Base-by-base conservation (phyloP, 2,797 vertebrate genomes). In the Eremophila alpestris region DNA sequence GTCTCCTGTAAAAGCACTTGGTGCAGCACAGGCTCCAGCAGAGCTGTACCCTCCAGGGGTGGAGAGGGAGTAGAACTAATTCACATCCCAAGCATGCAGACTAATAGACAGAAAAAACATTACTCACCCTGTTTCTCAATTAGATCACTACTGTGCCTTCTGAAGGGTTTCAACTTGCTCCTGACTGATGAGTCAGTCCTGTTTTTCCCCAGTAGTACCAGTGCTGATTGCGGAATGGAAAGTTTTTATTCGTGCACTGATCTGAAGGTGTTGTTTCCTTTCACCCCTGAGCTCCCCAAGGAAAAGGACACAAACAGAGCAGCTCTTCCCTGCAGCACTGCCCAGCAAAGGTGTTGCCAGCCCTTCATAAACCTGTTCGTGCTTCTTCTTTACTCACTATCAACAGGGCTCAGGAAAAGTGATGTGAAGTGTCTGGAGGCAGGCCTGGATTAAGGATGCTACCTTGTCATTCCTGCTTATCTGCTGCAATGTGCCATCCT, bases 361-460 rank as follows among this genome's bases (percentile, higher is more conserved):
- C 45, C 51, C 29, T 71, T 64, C 3, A 1, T n/a, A 19, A 17
- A 26, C 46, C 13, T 21, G 10, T 36, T 45, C 13, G 2, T 0
- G 0, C 49, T 46, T 29, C 32, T 27, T 65, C 67, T 82, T 83
- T 46, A 30, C 38, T 11, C 1, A 0, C 22, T 30, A 52, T 29
- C 68, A 14, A 13, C 11, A 21, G 48, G 15, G 7, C 3, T 59
- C 34, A 41, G 75, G 45, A 85, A 56, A 11, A 58, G 26, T 14
- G 15, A 32, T 63, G n/a, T 34, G 19, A 43, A 69, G 13, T 32
- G 23, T 67, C 52, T 56, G 27, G 45, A 67, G 45, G 16, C 29
- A 49, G 16, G 13, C 32, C 34, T 58, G 19, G 13, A 38, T 77
- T 52, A 32, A 62, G 48, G 19, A 55, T 48, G 45, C 60, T 77